Base-by-base conservation (phyloP, 2,888 invertebrate genomes). In the Hyles lineata region DNA sequence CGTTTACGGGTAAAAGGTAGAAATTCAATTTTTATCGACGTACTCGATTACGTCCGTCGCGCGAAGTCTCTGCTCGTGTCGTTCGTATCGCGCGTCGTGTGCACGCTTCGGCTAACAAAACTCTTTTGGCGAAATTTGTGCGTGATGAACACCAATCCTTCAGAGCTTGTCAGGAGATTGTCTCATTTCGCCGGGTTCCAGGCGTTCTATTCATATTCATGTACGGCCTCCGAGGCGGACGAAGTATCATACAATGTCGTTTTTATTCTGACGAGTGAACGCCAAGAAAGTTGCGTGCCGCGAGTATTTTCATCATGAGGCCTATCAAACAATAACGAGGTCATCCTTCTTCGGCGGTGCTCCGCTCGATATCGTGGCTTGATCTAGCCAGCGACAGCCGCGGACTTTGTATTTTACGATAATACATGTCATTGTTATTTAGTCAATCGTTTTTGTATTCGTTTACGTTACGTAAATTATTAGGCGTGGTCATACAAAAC, bases 261-360 rank as follows among this genome's bases (percentile, higher is more conserved):
- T 92, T 92, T 91, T 91, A 89, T 92, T 89, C 85, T 90, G 89
- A 92, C 88, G 87, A 92, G 91, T 90, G 88, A 92, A 90, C 89
- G 90, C 90, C 89, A 89, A 88, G 89, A 89, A 89, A 89, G 89
- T 94, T 93, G 93, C 93, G 93, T 94, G 93, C 85, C 88, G 81
- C 86, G 88, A 87, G 89, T 89, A 90, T 90, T 92, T 92, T 89
- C 89, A 92, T 93, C 92, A 92, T 89, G 87, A 88, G 89, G 89
- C 89, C 91, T 90, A 92, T 92, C 90, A 92, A 93, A 93, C 90
- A 93, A 92, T 92, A 93, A 91, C 85, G 88, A 92, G 91, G 90
- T 88, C 90, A 88, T 88, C 89, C 87, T 89, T 86, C 84, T 88
- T 83, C 84, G 86, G 80, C 83, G 82, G 87, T 86, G 83, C 87